Evolutionary conservation across 2,113 vertebrate genomes (phyloP).

Genomic region (Phaethornis superciliosus): DNA sequence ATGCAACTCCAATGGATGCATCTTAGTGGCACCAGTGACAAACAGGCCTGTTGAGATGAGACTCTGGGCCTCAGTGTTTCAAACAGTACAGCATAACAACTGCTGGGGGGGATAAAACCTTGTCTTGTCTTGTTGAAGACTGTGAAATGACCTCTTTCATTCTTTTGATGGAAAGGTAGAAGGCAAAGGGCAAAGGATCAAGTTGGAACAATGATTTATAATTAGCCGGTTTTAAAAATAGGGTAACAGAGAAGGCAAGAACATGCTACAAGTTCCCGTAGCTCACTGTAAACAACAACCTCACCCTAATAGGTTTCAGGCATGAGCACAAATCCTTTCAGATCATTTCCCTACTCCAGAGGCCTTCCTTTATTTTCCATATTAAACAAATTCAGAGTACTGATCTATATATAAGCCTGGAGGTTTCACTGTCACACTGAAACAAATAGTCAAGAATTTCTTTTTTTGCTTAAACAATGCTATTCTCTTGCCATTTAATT

Average conservation of each 20-base stretch:
- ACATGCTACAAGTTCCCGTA: background rate
- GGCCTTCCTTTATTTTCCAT: constrained; percentile 56
- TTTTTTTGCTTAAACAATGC: constrained; percentile 40
- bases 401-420: constrained; percentile 42
- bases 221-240: constrained; percentile 39
- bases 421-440: constrained; percentile 58
- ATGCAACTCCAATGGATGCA: background rate
- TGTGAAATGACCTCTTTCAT: background rate
- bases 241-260: constrained; percentile 21
- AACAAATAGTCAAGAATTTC: constrained; percentile 46
- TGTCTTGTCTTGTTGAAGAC: background rate
- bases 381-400: constrained; percentile 50
- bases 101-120: background rate
- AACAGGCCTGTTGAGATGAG: background rate
- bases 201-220: background rate
- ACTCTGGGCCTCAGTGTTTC: background rate
- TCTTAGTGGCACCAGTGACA: background rate
- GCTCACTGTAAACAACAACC: background rate
- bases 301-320: constrained; percentile 23
- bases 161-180: background rate
- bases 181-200: constrained; percentile 9
- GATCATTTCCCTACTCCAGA: constrained; percentile 39
- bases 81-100: background rate
- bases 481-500: constrained; percentile 73
- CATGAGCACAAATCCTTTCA: constrained; percentile 18